Conservation (phyloP, 2,888 invertebrate species). For the Drosophila anomelani region DNA sequence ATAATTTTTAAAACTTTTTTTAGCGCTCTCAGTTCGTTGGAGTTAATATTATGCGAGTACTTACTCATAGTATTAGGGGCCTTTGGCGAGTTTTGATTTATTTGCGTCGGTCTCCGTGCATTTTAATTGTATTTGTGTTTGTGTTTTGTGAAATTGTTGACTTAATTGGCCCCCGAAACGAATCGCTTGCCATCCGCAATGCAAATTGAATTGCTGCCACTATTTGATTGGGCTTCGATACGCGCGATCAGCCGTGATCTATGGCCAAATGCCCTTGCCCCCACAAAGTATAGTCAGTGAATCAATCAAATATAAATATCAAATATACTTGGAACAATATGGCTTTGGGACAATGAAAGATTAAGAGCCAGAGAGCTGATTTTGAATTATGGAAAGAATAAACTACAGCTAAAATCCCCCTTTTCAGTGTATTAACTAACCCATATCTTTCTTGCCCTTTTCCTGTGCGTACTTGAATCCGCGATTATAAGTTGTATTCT, state of each 20-base stretch:
- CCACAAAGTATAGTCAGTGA: not conserved
- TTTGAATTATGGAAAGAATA: not conserved
- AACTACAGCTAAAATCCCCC: too few relatives aligned
- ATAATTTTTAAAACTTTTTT: not conserved
- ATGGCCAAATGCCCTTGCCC: constrained; percentile 24
- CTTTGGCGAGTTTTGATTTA: constrained; percentile 48
- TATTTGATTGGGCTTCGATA: constrained; percentile 20
- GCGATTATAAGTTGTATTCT: not conserved
- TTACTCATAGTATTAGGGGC: not conserved
- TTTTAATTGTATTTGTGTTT: constrained; percentile 59
- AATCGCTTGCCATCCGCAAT: constrained; percentile 30
- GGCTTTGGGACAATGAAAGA: not conserved
- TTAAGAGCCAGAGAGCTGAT: not conserved
- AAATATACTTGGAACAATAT: not conserved
- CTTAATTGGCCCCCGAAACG: constrained; percentile 60
- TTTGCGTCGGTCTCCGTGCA: constrained; percentile 60
- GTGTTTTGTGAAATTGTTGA: constrained; percentile 49
- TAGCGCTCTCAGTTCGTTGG: constrained; percentile 7
- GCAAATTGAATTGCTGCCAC: constrained; percentile 35
- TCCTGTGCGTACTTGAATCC: not conserved
- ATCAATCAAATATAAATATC: not conserved
- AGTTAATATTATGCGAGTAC: constrained; percentile 10
- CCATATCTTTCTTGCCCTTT: constrained; percentile 4
- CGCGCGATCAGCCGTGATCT: constrained; percentile 41
- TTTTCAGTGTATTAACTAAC: constrained; percentile 7